Percentiles rank a stretch among this genome's conserved stretches.
These are phyloP conservation scores for Ornithorhynchus anatinus DNA, from an alignment of 2,113 vertebrate genomes.

Conservation along the genomic window DNA sequence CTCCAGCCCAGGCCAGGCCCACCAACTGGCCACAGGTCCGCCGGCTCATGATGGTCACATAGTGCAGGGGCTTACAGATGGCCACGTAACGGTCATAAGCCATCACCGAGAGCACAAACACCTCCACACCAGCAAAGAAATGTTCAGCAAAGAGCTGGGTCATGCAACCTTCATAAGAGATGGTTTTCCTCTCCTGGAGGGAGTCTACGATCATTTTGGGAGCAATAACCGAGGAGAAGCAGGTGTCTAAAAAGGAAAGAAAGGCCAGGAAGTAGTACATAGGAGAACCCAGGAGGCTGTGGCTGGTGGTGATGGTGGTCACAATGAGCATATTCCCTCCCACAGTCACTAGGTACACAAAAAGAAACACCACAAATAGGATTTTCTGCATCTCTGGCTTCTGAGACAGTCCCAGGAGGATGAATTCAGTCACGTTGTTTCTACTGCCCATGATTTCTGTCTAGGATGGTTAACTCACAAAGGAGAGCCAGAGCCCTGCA, in stretches of 20 bases:
- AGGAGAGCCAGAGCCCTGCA: too few species aligned
- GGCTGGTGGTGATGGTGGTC: neutral
- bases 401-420: constrained; percentile 15
- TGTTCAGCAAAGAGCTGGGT: constrained; percentile 31
- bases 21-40: constrained; percentile 27
- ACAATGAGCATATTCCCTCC: neutral
- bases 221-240: constrained; percentile 25
- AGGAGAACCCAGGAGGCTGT: neutral
- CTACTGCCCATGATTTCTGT: constrained; percentile 13
- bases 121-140: constrained; percentile 14
- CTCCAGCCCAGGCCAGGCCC: constrained; percentile 15
- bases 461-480: too few species aligned
- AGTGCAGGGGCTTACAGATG: constrained; percentile 45
- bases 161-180: constrained; percentile 29
- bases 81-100: constrained; percentile 36
- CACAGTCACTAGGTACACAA: neutral
- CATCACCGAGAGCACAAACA: constrained; percentile 30
- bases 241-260: constrained; percentile 36
- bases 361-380: neutral
- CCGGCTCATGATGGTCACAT: constrained; percentile 27
- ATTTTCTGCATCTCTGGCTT: neutral
- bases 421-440: constrained; percentile 2
- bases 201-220: constrained; percentile 41
- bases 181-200: constrained; percentile 16
- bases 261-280: constrained; percentile 37